These are phyloP conservation scores for Bubalus kerabau DNA, from an alignment of 2,113 vertebrate genomes.

Conservation along the genomic window DNA sequence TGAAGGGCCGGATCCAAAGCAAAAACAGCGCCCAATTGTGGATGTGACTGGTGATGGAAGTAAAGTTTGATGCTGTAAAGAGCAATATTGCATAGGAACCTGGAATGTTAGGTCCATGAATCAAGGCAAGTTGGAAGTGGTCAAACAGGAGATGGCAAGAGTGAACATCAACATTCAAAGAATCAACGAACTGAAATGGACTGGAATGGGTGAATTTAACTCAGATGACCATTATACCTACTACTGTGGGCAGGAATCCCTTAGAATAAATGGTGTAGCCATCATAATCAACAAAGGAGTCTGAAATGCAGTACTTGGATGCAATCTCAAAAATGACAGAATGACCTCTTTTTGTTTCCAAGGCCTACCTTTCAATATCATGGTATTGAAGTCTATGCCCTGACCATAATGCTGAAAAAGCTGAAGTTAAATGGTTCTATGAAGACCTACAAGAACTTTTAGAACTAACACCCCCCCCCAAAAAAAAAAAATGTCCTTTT, in stretches of 20 bases:
- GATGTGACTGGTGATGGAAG: no score
- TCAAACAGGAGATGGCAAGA: neutral
- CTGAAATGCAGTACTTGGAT: neutral
- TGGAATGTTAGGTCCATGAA: no score
- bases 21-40: no score
- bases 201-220: neutral
- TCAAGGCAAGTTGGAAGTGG: no score
- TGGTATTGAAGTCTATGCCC: neutral
- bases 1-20: no score
- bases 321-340: neutral
- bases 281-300: neutral
- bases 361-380: neutral
- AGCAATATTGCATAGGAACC: no score
- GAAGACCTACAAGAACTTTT: neutral
- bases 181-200: neutral
- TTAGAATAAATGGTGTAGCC: neutral
- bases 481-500: neutral
- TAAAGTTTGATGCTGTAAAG: no score
- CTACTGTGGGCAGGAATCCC: neutral
- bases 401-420: neutral
- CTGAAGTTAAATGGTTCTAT: neutral
- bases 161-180: neutral
- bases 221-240: neutral
- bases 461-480: rapidly evolving
- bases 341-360: neutral